These are phyloP conservation scores for Falcaria lacertinaria DNA, from an alignment of 2,888 invertebrate genomes.

Conservation along the genomic window DNA sequence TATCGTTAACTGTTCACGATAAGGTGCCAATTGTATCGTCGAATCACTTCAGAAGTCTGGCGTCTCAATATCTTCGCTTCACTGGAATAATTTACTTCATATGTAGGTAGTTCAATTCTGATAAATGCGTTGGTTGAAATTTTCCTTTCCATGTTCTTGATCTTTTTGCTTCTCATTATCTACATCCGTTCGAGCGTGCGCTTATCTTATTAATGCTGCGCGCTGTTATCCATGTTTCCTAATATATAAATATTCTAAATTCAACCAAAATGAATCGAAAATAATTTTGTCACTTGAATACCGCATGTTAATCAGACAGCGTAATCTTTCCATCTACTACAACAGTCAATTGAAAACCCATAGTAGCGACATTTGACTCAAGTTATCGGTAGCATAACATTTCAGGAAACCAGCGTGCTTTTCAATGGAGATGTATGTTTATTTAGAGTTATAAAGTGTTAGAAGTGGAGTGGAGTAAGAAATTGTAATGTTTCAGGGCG, in stretches of 20 bases:
- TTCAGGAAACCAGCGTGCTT: background rate
- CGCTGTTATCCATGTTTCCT: background rate
- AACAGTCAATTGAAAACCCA: background rate
- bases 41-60: slow-evolving; percentile 30
- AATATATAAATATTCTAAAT: background rate
- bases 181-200: background rate
- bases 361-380: background rate
- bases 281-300: background rate
- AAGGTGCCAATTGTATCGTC: slow-evolving; percentile 25
- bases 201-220: background rate
- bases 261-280: background rate
- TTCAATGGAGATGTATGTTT: background rate
- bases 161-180: background rate
- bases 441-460: background rate
- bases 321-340: slow-evolving; percentile 1
- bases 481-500: slow-evolving; percentile 57
- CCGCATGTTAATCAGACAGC: background rate
- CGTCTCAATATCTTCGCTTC: slow-evolving; percentile 10
- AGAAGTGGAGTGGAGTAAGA: slow-evolving; percentile 17
- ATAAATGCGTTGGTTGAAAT: background rate
- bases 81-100: slow-evolving; percentile 1
- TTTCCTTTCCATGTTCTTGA: slow-evolving; percentile 6
- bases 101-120: no score
- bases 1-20: slow-evolving; percentile 26
- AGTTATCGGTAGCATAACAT: background rate